Evolutionary conservation across 2,888 invertebrate genomes (phyloP).

Genomic region (Drosophila neotestacea): DNA sequence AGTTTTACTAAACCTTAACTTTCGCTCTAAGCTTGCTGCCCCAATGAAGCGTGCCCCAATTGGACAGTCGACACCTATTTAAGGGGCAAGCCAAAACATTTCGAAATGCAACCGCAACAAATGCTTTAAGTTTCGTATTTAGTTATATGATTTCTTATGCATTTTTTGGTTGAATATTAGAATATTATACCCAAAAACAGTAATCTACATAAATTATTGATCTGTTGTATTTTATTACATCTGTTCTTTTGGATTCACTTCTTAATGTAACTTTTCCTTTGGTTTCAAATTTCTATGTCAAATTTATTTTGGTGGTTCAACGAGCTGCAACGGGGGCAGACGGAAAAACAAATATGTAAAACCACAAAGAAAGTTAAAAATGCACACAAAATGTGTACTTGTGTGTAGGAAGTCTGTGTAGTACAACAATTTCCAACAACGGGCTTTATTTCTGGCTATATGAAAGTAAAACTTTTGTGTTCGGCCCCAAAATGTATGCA

Average conservation of each 20-base stretch:
- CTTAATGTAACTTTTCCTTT: too few species aligned
- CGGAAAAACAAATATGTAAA: constrained; percentile 15
- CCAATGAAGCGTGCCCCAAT: background rate
- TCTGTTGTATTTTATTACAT: too few species aligned
- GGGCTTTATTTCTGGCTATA: constrained; percentile 20
- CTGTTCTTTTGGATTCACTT: too few species aligned
- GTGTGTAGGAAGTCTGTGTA: constrained; percentile 33
- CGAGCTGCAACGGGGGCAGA: constrained; percentile 8
- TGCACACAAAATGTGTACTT: constrained; percentile 19
- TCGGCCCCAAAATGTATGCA: constrained; percentile 41
- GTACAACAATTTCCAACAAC: constrained; percentile 47
- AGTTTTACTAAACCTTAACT: background rate
- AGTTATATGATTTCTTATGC: constrained; percentile 28
- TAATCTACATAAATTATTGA: too few species aligned
- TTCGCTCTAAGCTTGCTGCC: background rate
- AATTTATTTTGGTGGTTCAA: constrained; percentile 49
- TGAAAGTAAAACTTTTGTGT: constrained; percentile 49
- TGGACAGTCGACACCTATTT: constrained; percentile 8
- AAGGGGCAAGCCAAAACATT: constrained; percentile 35
- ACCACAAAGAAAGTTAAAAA: constrained; percentile 39
- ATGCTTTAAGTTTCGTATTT: constrained; percentile 44
- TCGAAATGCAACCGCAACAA: constrained; percentile 57
- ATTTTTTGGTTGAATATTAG: too few species aligned
- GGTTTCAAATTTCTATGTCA: constrained; percentile 14
- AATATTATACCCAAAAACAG: too few species aligned